Conservation (phyloP, 2,113 vertebrate species). For the Calyptomena viridis region DNA sequence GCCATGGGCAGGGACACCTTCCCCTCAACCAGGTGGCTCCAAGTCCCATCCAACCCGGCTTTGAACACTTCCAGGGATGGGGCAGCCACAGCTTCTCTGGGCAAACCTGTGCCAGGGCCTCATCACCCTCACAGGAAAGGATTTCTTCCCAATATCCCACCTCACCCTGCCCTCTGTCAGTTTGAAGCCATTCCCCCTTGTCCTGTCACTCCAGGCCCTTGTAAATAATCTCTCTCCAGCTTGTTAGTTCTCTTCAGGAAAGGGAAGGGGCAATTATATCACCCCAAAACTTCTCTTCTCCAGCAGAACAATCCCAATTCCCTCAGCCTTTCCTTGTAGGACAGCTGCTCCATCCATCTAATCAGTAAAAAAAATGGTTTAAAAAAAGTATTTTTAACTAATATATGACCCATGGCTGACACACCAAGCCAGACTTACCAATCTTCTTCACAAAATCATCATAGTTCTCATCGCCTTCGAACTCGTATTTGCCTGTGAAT, state of each 20-base stretch:
- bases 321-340: not conserved
- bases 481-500: constrained; percentile 82
- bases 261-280: not conserved
- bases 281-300: not conserved
- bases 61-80: not conserved
- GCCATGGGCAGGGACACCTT: not conserved
- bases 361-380: not conserved
- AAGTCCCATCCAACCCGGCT: rapidly evolving
- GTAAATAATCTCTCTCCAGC: not conserved
- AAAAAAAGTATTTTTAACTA: not conserved
- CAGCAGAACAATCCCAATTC: not conserved
- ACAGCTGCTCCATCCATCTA: not conserved
- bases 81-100: not conserved
- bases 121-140: rapidly evolving
- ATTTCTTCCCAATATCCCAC: not conserved
- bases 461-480: constrained; percentile 83
- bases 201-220: not conserved
- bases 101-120: not conserved
- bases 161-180: no score
- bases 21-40: not conserved
- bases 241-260: not conserved
- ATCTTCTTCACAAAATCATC: constrained; percentile 78
- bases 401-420: not conserved
- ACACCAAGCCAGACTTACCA: constrained; percentile 32
- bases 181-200: no score